A percentile compares a stretch with the other conserved stretches of the same genome.
phyloP scores from a whole-genome alignment of 2,888 invertebrate genomes.

The Ptilodon capucinus region DNA sequence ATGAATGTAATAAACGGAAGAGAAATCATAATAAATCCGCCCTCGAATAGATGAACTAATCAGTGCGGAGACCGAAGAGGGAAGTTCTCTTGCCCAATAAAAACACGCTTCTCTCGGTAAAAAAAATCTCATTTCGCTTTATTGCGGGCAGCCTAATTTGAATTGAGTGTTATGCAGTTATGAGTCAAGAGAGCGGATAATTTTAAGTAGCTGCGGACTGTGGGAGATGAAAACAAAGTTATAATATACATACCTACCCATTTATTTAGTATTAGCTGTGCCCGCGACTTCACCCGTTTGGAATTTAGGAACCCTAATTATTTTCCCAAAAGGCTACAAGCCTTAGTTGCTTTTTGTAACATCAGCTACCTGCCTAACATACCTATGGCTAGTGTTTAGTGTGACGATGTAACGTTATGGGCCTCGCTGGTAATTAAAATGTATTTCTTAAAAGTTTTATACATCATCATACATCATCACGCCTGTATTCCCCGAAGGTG shows the following conservation, averaged over 20 bases:
- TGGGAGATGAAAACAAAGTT: conserved; percentile 41
- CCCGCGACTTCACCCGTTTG: too few species aligned
- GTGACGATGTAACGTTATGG: too few species aligned
- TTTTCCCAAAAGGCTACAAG: too few species aligned
- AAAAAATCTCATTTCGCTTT: conserved; percentile 80
- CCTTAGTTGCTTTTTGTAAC: too few species aligned
- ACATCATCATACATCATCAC: too few species aligned
- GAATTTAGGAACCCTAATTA: too few species aligned
- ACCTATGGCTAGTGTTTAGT: too few species aligned
- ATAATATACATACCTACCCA: conserved; percentile 6
- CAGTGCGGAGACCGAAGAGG: conserved; percentile 55
- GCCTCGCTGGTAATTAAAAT: too few species aligned
- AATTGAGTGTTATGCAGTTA: conserved; percentile 81
- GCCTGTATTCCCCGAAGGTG: too few species aligned
- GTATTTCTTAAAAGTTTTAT: too few species aligned
- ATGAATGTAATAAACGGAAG: conserved; percentile 57
- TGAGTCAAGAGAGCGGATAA: conserved; percentile 79
- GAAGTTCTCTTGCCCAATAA: conserved; percentile 68
- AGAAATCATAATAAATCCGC: conserved; percentile 76
- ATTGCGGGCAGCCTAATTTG: conserved; percentile 78
- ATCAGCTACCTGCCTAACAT: too few species aligned
- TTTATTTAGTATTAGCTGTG: too few species aligned
- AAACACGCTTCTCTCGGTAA: conserved; percentile 76
- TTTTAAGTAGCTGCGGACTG: conserved; percentile 63
- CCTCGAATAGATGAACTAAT: conserved; percentile 76